Conservation (phyloP, 2,113 vertebrate genomes). For the Aix galericulata region DNA sequence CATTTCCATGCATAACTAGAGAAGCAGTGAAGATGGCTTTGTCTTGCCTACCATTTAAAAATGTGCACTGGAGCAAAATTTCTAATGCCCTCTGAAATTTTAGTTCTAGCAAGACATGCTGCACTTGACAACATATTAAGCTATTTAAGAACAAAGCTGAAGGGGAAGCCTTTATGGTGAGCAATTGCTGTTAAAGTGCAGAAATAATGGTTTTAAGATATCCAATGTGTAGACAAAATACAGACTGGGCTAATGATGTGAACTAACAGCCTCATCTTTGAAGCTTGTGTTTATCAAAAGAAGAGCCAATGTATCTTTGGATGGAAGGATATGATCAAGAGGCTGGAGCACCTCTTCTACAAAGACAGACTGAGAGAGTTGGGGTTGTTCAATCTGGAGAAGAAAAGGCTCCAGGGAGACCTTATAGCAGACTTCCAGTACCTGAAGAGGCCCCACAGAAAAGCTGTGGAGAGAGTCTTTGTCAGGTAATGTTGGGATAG, state of each 20-base stretch:
- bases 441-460: not conserved
- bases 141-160: not conserved
- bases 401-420: not conserved
- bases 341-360: no score
- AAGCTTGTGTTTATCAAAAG: not conserved
- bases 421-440: not conserved
- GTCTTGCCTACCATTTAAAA: not conserved
- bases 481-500: not conserved
- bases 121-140: not conserved
- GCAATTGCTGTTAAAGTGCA: not conserved
- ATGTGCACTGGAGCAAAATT: not conserved
- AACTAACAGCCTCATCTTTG: not conserved
- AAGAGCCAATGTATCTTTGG: not conserved
- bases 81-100: not conserved
- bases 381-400: not conserved
- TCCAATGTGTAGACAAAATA: not conserved
- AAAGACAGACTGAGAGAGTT: no score
- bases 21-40: not conserved
- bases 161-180: not conserved
- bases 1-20: not conserved
- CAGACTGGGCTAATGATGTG: not conserved
- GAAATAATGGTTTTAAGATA: not conserved
- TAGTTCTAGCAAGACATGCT: not conserved
- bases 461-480: not conserved
- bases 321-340: not conserved